These are phyloP conservation scores for Cantharis rufa DNA, from an alignment of 2,888 invertebrate genomes.

Conservation along the genomic window DNA sequence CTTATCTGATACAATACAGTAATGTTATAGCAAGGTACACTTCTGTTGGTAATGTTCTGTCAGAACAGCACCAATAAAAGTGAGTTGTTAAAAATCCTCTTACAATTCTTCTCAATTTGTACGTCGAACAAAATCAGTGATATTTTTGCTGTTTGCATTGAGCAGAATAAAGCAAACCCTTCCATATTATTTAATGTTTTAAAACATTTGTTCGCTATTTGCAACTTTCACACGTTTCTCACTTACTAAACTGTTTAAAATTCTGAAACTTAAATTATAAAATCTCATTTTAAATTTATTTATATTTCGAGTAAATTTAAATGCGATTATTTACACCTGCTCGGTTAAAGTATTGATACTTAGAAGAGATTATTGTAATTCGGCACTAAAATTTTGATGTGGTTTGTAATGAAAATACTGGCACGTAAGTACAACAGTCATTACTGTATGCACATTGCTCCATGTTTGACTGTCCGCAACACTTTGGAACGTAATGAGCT, in stretches of 20 bases:
- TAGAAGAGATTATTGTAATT: slow-evolving; percentile 16
- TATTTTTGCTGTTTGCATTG: no score
- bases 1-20: no score
- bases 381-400: slow-evolving; percentile 41
- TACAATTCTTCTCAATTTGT: no score
- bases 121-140: no score
- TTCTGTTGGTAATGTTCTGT: no score
- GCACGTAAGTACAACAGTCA: slow-evolving; percentile 39
- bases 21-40: no score
- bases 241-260: background rate
- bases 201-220: background rate
- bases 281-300: background rate
- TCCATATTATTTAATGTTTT: background rate
- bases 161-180: background rate
- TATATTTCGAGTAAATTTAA: background rate
- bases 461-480: slow-evolving; percentile 47
- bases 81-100: no score
- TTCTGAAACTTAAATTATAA: background rate
- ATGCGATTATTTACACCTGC: background rate
- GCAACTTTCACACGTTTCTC: background rate
- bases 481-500: slow-evolving; percentile 53
- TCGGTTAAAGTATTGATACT: background rate
- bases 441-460: slow-evolving; percentile 35
- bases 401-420: slow-evolving; percentile 44
- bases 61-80: no score